phyloP scores from a whole-genome alignment of 2,888 invertebrate species.

The Andrena minutula region DNA sequence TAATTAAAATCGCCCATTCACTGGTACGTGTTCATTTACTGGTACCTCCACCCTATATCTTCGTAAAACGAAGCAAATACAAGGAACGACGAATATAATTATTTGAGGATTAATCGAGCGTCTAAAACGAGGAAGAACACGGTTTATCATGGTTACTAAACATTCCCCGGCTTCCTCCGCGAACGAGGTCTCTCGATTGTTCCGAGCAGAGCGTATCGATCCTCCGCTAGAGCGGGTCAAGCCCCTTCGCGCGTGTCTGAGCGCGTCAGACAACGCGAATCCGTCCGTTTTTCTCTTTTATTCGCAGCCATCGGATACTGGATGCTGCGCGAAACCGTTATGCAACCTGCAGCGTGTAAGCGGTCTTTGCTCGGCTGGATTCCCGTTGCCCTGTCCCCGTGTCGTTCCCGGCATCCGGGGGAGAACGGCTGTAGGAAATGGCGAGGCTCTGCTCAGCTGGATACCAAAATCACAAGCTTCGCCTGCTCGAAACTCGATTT shows the following conservation, averaged over 20 bases:
- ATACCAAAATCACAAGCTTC: neutral
- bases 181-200: constrained; percentile 2
- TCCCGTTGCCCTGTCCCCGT: constrained; percentile 74
- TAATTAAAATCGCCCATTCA: too few relatives aligned
- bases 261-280: constrained; percentile 16
- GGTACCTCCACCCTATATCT: too few relatives aligned
- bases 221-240: constrained; percentile 13
- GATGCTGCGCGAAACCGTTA: constrained; percentile 78
- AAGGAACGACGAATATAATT: too few relatives aligned
- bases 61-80: neutral
- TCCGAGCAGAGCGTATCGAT: constrained; percentile 1
- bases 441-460: neutral
- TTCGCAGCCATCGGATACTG: constrained; percentile 60
- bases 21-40: too few relatives aligned
- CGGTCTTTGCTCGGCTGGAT: constrained; percentile 71
- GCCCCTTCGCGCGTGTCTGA: constrained; percentile 19
- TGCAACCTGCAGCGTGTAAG: constrained; percentile 77
- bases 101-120: neutral
- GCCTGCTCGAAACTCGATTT: neutral
- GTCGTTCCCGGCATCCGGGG: constrained; percentile 43
- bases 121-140: neutral
- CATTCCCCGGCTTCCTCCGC: neutral
- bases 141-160: neutral
- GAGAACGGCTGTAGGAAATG: constrained; percentile 8
- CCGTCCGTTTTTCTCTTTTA: constrained; percentile 40